Base-by-base conservation (phyloP, 2,113 vertebrate species). In the Astur gentilis region DNA sequence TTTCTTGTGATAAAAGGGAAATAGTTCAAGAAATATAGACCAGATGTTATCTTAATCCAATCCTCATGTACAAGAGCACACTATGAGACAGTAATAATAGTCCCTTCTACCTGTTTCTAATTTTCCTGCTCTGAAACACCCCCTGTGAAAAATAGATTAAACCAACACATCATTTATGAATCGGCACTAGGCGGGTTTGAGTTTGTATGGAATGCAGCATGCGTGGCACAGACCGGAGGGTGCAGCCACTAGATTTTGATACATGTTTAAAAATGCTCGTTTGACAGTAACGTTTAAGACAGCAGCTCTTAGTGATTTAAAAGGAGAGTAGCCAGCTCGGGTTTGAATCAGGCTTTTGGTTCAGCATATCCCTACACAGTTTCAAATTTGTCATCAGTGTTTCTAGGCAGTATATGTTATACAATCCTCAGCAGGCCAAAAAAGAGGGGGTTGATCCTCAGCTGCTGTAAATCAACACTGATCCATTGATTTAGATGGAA, bases 21-120 rank as follows among this genome's bases (percentile, higher is more conserved):
- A 98, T 98, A 98, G 98, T 98, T 98, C 97, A 97, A 98, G 98
- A 98, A 98, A 98, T 98, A 98, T 47, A 87, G 98, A 98, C 98
- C 98, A 98, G 98, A 98, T 98, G 98, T 98, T 98, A 98, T 98
- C 98, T 98, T 98, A 98, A 98, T 98, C 98, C 97, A 95, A 98
- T 98, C 98, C 98, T 98, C 97, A 98, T 98, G 98, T 98, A 98
- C 97, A 95, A 98, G 97, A 97, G 98, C 98, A 97, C 97, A 98
- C 97, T 97, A 93, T 89, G 97, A 98, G 97, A 98, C 97, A 98
- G 98, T 98, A 98, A 98, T 98, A 98, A 98, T 97, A 97, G 97
- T 95, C 95, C 94, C 83, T 98, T 98, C 98, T 98, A 98, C 98
- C 98, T 98, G 98, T 97, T 98, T 98, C 97, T 98, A 98, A 98